Evolutionary conservation across 2,888 invertebrate species (phyloP), one percentile per base, ranked within the genome.

Genomic region (Drosophila borealis): DNA sequence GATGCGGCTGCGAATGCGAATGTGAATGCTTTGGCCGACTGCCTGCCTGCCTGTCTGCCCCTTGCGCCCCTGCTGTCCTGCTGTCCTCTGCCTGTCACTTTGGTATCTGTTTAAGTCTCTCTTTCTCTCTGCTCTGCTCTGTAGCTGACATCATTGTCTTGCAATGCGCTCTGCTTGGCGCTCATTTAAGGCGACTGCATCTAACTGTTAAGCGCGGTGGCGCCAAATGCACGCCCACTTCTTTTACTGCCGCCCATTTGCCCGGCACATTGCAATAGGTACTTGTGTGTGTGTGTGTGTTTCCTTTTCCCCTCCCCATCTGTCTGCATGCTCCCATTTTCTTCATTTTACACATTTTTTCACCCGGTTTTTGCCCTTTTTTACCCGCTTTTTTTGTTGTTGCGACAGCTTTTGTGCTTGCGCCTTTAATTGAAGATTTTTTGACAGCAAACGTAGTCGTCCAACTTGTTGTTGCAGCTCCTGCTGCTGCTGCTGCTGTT

Each of bases 381-480:
- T 64, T 71, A 54, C 42, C 48, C 4, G n/a, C 21, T 57, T 63
- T 65, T 68, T 46, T 63, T n/a, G 66, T 56, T 74, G 61, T 60
- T 66, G 83, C 76, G 55, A 73, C 76, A 70, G 87, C 87, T 87
- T 83, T 83, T 83, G 83, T 83, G 87, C 87, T 81, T 75, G 67
- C 79, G 83, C 84, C 84, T 83, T 83, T 83, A 83, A 83, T 83
- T 83, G 83, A 83, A 83, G 83, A 83, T 83, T 83, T 83, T 83
- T 83, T 86, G 87, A 83, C 83, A 83, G 83, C 83, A 78, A 83
- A 83, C 78, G 78, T 78, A 62, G 78, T 62, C 74, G 79, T 69
- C 25, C 45, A 25, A 29, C 19, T 29, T 33, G 45, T 34, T 53
- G 66, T 42, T 42, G 61, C 29, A 29, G 29, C 29, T 29, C 2